phyloP scores from a whole-genome alignment of 2,113 vertebrate genomes.

The Pluvialis apricaria region DNA sequence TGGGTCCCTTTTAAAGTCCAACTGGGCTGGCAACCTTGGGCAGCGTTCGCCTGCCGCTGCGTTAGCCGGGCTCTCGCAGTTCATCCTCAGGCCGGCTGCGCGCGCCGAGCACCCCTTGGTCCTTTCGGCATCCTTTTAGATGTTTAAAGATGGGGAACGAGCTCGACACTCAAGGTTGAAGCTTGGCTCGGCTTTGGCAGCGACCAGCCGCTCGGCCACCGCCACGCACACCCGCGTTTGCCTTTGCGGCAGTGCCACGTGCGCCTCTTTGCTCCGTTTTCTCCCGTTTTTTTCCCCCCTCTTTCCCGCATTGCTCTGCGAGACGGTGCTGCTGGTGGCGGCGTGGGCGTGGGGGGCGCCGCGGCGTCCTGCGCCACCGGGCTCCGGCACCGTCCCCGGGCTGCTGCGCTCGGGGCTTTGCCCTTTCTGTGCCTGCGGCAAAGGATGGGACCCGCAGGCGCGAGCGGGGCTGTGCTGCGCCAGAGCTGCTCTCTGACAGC shows the following conservation, averaged over 20 bases:
- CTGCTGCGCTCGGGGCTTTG: background rate
- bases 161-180: background rate
- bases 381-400: background rate
- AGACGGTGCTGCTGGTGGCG: accelerated
- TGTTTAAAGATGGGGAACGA: background rate
- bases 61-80: background rate
- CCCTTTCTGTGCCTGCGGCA: background rate
- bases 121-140: background rate
- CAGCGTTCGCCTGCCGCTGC: accelerated
- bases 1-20: too few relatives aligned
- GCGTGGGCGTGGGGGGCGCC: background rate
- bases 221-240: background rate
- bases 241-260: accelerated
- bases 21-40: background rate
- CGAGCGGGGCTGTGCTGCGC: background rate
- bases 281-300: too few relatives aligned
- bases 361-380: accelerated
- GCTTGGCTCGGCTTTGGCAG: background rate
- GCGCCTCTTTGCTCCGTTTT: accelerated
- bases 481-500: background rate
- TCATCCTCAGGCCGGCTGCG: background rate
- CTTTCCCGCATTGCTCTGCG: background rate
- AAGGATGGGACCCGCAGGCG: background rate
- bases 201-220: accelerated
- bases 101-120: background rate